Conservation (phyloP, 2,888 invertebrate species). For the Plagodis dolabraria region DNA sequence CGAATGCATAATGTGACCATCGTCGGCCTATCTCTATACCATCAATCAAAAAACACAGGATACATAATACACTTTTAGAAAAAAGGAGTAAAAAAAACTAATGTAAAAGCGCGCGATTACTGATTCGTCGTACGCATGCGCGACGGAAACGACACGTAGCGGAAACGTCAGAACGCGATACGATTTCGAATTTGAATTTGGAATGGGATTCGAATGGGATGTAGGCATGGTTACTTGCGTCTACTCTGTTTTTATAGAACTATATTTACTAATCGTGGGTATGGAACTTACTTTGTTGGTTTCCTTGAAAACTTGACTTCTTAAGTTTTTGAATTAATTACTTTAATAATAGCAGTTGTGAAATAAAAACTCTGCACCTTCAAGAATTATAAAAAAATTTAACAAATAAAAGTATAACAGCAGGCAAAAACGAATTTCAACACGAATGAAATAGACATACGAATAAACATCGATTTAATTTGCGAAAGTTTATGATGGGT, state of each 20-base stretch:
- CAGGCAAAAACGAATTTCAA: too few species aligned
- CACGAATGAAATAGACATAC: too few species aligned
- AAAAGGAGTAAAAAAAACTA: constrained; percentile 49
- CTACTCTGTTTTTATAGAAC: constrained; percentile 57
- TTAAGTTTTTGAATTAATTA: too few species aligned
- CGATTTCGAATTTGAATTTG: constrained; percentile 82
- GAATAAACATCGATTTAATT: too few species aligned
- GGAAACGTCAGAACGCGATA: constrained; percentile 83
- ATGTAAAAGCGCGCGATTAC: constrained; percentile 73
- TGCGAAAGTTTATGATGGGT: too few species aligned
- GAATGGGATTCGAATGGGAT: constrained; percentile 65
- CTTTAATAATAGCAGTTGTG: too few species aligned
- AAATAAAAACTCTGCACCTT: too few species aligned
- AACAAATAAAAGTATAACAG: too few species aligned
- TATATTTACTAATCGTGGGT: constrained; percentile 43
- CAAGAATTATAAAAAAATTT: too few species aligned
- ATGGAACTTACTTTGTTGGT: constrained; percentile 34
- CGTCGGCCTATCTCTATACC: constrained; percentile 68
- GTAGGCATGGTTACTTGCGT: constrained; percentile 70
- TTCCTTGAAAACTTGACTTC: background rate
- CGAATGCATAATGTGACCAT: constrained; percentile 61
- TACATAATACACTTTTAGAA: constrained; percentile 65
- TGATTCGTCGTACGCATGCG: constrained; percentile 75
- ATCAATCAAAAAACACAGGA: constrained; percentile 80
- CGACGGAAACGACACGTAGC: constrained; percentile 79